phyloP scores from a whole-genome alignment of 2,797 vertebrate genomes.

The Macropus fuliginosus region DNA sequence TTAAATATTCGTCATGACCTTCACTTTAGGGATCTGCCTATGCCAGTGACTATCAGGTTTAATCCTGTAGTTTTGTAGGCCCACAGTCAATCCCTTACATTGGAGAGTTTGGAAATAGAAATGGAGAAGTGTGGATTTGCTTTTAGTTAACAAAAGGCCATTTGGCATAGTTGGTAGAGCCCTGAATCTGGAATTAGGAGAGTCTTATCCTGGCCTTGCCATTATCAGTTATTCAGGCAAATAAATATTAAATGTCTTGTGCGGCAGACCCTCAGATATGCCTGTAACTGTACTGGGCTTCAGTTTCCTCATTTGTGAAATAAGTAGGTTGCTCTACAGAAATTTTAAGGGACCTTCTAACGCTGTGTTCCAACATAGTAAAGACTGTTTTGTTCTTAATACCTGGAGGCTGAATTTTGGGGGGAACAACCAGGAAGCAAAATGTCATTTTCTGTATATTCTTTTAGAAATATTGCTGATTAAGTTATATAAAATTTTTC shows the following conservation, averaged over 20 bases:
- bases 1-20: not conserved
- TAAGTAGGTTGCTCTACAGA: not conserved
- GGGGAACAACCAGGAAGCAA: not conserved
- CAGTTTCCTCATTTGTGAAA: not conserved
- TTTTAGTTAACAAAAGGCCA: not conserved
- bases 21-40: not conserved
- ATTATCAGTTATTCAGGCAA: not conserved
- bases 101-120: not conserved
- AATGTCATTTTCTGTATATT: not conserved
- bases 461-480: not conserved
- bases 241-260: not conserved
- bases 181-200: not conserved
- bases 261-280: not conserved
- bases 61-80: not conserved
- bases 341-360: not conserved
- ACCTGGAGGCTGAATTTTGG: not conserved
- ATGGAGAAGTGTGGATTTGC: not conserved
- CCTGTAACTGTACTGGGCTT: not conserved
- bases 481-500: not conserved
- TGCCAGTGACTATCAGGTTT: not conserved
- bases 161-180: not conserved
- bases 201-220: not conserved
- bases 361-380: not conserved
- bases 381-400: not conserved
- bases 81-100: not conserved